Conservation (phyloP, 1,140 invertebrate species). For the Oppia nitens region DNA sequence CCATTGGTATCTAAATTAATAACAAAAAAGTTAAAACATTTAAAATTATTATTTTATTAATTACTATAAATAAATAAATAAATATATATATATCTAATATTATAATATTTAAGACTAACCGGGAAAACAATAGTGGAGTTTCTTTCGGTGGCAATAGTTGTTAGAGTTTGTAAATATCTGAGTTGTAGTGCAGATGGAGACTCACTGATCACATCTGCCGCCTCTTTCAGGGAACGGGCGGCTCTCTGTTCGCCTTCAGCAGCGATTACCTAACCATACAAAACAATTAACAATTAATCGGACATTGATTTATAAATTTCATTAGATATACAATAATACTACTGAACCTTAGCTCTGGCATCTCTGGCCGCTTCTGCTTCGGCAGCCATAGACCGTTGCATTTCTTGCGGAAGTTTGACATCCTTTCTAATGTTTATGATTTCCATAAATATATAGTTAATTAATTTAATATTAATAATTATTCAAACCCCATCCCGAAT, state of each 20-base stretch:
- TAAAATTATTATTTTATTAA: neutral
- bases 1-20: constrained; percentile 14
- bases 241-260: constrained; percentile 65
- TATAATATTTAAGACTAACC: constrained; percentile 28
- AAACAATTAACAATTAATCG: no score
- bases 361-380: constrained; percentile 36
- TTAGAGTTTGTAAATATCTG: constrained; percentile 59
- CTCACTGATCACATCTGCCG: constrained; percentile 62
- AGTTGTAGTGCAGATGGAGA: constrained; percentile 40
- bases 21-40: neutral
- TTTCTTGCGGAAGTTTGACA: constrained; percentile 32
- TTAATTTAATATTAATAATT: constrained; percentile 27
- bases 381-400: constrained; percentile 37
- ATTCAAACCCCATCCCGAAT: no score
- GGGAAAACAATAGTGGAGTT: constrained; percentile 97
- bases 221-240: constrained; percentile 66
- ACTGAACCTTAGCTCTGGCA: constrained; percentile 30
- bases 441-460: constrained; percentile 4
- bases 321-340: neutral
- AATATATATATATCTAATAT: no score
- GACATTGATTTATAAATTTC: neutral
- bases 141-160: constrained; percentile 88
- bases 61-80: neutral
- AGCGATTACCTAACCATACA: constrained; percentile 34
- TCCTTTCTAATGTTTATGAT: constrained; percentile 38